phyloP scores from a whole-genome alignment of 2,113 vertebrate species.

The Prolemur simus region DNA sequence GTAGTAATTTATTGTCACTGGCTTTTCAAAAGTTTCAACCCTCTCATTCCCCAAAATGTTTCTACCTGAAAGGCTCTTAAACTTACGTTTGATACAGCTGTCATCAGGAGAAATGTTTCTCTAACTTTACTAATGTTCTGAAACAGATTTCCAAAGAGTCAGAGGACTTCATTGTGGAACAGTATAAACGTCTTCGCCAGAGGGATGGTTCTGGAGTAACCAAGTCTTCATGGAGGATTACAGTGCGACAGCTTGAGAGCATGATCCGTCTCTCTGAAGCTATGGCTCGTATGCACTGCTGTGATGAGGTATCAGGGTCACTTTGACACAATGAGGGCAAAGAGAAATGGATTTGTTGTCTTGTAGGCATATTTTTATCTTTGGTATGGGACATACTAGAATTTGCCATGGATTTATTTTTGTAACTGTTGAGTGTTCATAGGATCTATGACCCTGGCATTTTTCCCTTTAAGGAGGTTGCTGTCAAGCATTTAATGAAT shows the following conservation, averaged over 20 bases:
- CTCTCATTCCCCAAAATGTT: background rate
- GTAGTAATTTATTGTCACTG: constrained; percentile 3
- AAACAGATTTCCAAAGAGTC: constrained; percentile 97
- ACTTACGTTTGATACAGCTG: background rate
- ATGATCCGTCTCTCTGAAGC: constrained; percentile 98
- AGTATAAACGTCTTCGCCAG: constrained; percentile 97
- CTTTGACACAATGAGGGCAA: background rate
- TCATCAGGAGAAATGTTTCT: background rate
- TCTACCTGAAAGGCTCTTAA: background rate
- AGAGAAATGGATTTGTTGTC: background rate
- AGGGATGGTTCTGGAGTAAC: constrained; percentile 92
- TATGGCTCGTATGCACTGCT: constrained; percentile 99
- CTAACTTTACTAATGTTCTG: constrained; percentile 37
- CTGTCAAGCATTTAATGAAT: background rate
- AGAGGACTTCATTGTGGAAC: constrained; percentile 98
- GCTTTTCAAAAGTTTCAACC: constrained; percentile 15
- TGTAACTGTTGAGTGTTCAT: background rate
- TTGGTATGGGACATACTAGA: background rate
- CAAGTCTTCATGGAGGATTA: constrained; percentile 97
- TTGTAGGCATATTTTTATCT: background rate
- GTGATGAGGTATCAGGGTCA: constrained; percentile 91
- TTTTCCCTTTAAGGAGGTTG: background rate
- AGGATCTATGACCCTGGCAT: background rate
- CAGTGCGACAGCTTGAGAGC: constrained; percentile 96
- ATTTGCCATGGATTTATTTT: background rate